Conservation (phyloP, 2,888 invertebrate species). For the Allolobophora icterica region DNA sequence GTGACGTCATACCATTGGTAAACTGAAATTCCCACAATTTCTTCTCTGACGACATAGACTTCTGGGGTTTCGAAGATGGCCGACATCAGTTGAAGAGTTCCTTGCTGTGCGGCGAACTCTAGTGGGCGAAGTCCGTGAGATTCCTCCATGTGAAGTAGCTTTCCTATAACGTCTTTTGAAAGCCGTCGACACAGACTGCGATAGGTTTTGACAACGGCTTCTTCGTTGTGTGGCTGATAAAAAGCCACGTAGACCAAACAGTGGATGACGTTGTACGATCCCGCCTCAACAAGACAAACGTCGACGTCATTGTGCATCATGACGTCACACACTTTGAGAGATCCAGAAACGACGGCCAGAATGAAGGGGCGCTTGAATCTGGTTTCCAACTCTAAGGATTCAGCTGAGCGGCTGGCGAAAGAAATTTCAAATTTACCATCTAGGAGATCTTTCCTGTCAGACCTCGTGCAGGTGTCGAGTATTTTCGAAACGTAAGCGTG, state of each 20-base stretch:
- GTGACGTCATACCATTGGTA: slow-evolving; percentile 33
- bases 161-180: not conserved
- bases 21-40: slow-evolving; percentile 8
- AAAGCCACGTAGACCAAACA: slow-evolving; percentile 26
- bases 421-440: not conserved
- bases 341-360: slow-evolving; percentile 6
- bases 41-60: not conserved
- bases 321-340: not conserved
- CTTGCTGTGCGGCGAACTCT: slow-evolving; percentile 31
- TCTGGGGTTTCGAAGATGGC: slow-evolving; percentile 25
- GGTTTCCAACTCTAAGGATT: not conserved
- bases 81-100: slow-evolving; percentile 1
- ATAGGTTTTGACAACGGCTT: not conserved
- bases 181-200: not conserved
- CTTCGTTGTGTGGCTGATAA: not conserved
- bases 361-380: not conserved
- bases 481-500: not conserved
- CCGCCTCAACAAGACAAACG: slow-evolving; percentile 11
- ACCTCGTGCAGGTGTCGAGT: not conserved
- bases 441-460: not conserved
- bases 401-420: not conserved
- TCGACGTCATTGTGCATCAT: not conserved
- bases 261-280: slow-evolving; percentile 24
- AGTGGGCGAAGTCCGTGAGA: slow-evolving; percentile 12
- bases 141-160: slow-evolving; percentile 22